Evolutionary conservation across 53 echinoderm and acorn worm species (phyloP).

Genomic region (Holothuria scabra): DNA sequence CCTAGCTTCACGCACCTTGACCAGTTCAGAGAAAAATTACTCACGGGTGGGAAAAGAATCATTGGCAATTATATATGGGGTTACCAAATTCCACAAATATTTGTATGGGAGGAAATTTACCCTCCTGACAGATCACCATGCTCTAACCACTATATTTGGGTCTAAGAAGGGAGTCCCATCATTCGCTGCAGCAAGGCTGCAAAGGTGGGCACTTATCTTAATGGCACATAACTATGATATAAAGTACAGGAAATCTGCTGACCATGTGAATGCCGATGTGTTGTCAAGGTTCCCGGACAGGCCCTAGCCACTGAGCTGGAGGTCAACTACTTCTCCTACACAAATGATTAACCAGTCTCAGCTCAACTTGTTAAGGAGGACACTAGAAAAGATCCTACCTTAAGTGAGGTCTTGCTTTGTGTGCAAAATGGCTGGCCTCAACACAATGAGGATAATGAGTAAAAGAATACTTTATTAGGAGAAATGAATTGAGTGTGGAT

Average conservation of each 20-base stretch:
- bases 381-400: conserved; percentile 26
- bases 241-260: conserved; percentile 45
- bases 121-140: conserved; percentile 60
- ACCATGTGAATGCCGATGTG: conserved; percentile 39
- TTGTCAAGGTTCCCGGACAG: conserved; percentile 38
- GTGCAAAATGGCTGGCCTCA: neutral
- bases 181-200: conserved; percentile 65
- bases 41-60: conserved; percentile 61
- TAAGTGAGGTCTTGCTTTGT: conserved; percentile 27
- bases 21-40: conserved; percentile 62
- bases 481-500: neutral
- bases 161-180: conserved; percentile 64
- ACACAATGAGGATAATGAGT: conserved; percentile 1
- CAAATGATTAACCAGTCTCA: conserved; percentile 46
- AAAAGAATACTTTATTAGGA: neutral
- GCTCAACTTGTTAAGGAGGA: conserved; percentile 19
- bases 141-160: conserved; percentile 55
- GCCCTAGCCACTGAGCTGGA: conserved; percentile 24
- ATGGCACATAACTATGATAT: conserved; percentile 61
- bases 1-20: conserved; percentile 47
- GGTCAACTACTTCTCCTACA: conserved; percentile 48
- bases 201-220: conserved; percentile 63
- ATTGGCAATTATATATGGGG: conserved; percentile 60
- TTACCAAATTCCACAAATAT: conserved; percentile 67
- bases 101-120: conserved; percentile 58